phyloP scores from a whole-genome alignment of 1,140 invertebrate genomes.

The Hyles vespertilio region DNA sequence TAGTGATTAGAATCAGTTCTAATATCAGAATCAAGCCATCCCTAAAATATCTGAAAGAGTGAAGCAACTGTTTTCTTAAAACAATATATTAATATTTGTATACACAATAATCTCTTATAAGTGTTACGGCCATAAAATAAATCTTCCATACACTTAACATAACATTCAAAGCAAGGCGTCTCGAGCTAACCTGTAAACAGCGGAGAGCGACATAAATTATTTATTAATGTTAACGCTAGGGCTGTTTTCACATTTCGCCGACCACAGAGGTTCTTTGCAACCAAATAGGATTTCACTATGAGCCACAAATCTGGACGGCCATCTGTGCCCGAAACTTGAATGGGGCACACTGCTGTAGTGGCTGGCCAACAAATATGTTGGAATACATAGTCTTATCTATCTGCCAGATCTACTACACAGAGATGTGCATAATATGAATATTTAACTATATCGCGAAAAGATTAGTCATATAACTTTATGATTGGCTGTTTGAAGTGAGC shows the following conservation, averaged over 20 bases:
- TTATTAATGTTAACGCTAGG: constrained; percentile 44
- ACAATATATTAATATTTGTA: no score
- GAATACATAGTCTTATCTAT: no score
- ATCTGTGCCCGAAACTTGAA: constrained; percentile 62
- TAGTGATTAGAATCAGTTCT: no score
- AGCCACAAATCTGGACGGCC: constrained; percentile 54
- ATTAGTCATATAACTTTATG: no score
- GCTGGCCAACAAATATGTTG: not conserved
- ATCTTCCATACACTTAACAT: not conserved
- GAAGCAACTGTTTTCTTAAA: no score
- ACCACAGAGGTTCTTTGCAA: constrained; percentile 45
- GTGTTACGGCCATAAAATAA: constrained; percentile 1
- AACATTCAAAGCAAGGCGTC: constrained; percentile 1
- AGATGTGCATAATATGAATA: no score
- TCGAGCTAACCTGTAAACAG: not conserved
- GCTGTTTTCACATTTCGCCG: constrained; percentile 45
- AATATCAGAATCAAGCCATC: no score
- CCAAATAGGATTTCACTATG: constrained; percentile 64
- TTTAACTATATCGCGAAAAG: no score
- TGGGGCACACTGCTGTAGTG: constrained; percentile 34
- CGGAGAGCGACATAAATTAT: constrained; percentile 40
- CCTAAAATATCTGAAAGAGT: no score
- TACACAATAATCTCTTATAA: not conserved
- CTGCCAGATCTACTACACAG: no score
- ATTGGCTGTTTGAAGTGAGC: no score